Evolutionary conservation across 2,797 vertebrate genomes (phyloP), one percentile per base, ranked within the genome.

Genomic region (Silurus aristotelis): DNA sequence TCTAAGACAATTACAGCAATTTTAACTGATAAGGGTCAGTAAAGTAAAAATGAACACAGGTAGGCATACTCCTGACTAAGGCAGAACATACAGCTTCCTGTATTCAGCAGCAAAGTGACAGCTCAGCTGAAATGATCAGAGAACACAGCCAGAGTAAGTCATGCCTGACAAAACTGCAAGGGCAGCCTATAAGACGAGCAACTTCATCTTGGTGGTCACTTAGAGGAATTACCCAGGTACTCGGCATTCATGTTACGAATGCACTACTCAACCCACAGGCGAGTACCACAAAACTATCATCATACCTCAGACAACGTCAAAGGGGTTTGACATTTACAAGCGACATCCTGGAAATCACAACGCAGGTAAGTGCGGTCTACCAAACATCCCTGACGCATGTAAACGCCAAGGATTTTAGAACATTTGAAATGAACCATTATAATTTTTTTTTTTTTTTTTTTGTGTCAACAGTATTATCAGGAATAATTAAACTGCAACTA

Each of bases 1-100:
- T 27, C 1, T 27, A 31, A 31, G 31, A 31, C 3, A 38, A 38
- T 38, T 38, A 38, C 0, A 38, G 38, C 38, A 38, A 38, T 38
- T 38, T 5, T 38, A 52, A 52, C 48, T 52, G 48, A 78, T 61
- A 22, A 61, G 9, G 56, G 58, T 8, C 12, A 46, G 31, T 46
- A 22, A 77, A 77, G 52, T 8, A 15, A n/a, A 19, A 63, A 8
- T 15, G 19, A 63, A 38, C 27, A 60, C 5, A 8, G 58, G 19
- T 14, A 63, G 76, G 90, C 81, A 90, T 92, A 92, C 52, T 90
- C 89, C 89, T 88, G 92, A 90, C 88, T 87, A 87, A 90, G 79
- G 91, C 91, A 87, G 81, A 90, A 88, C 78, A 70, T 9, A n/a
- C 27, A 58, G 71, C 52, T 43, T 48, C 48, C n/a, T 68, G 70